Base-by-base conservation (phyloP, 2,113 vertebrate genomes). In the Dermatemys mawii region DNA sequence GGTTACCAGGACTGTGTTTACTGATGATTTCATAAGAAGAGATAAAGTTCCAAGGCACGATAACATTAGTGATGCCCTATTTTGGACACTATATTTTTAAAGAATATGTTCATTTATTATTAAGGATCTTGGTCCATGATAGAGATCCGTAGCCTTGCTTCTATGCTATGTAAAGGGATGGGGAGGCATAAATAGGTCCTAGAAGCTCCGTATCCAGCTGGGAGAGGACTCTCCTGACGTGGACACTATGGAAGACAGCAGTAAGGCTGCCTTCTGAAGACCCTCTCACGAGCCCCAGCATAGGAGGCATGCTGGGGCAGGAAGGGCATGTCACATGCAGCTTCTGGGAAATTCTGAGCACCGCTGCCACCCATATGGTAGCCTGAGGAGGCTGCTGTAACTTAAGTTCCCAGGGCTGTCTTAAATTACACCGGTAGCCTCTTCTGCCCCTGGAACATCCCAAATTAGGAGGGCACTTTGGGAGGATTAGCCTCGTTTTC, bases 21-120 rank as follows among this genome's bases (percentile, higher is more conserved):
- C 55, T 57, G 26, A 55, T 94, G 1, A 4, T 11, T 86, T 94
- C 86, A 63, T 54, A 79, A 57, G 8, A 83, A 12, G 22, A 17
- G 22, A 76, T 44, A 79, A 38, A 17, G 27, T 88, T 89, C 44
- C 46, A 63, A 80, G 46, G 16, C 55, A 78, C 41, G 50, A 19
- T 57, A 84, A 78, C 73, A 50, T 57, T 90, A 86, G 19, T 48
- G 92, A 48, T 73, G 51, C 12, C n/a, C 32, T 73, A 35, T 63
- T 85, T 90, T 48, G 2, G 51, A 82, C 7, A 63, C 19, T 70
- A 24, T 41, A 4, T 78, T 90, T 95, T 88, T 53, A 73, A 94
- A 89, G 24, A 4, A 84, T 83, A 16, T 83, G 95, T 88, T 90
- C 57, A 53, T 94, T 86, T 92, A 32, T 41, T 90, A 12, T 55